Conservation (phyloP, 1,140 invertebrate genomes). For the Leptonema lineaticorne region DNA sequence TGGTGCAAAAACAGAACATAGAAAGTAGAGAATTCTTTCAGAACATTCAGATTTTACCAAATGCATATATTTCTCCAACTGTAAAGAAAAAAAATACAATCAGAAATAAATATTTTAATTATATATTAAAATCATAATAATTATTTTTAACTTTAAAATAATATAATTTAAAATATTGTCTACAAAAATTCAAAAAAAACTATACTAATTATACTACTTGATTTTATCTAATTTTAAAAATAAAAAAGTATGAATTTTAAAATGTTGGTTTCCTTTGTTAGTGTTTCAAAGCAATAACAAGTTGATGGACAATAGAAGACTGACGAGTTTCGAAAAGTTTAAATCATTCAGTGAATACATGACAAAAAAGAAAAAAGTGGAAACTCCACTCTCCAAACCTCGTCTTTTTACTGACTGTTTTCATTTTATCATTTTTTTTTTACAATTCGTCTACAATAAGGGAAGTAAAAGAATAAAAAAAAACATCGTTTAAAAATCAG, state of each 20-base stretch:
- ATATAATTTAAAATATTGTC: too few relatives aligned
- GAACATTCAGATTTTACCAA: conserved; percentile 80
- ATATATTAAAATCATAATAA: too few relatives aligned
- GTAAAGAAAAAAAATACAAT: conserved; percentile 50
- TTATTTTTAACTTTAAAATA: too few relatives aligned
- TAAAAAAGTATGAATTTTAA: background rate
- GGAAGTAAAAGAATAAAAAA: too few relatives aligned
- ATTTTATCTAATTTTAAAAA: too few relatives aligned
- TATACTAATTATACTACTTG: too few relatives aligned
- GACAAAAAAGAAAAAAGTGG: conserved; percentile 9
- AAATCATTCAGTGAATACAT: background rate
- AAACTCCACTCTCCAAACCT: background rate
- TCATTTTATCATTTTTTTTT: conserved; percentile 4
- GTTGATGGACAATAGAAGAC: conserved; percentile 23
- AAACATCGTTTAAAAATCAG: too few relatives aligned
- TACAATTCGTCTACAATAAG: too few relatives aligned
- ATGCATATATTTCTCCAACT: conserved; percentile 74
- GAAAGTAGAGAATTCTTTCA: conserved; percentile 79
- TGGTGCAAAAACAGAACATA: conserved; percentile 90
- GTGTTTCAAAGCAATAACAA: background rate
- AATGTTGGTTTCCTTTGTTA: conserved; percentile 1
- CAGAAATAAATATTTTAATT: too few relatives aligned
- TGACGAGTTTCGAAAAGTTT: conserved; percentile 23
- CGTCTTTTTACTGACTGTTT: conserved; percentile 13
- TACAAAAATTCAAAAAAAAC: too few relatives aligned